Conservation (phyloP, 1,140 invertebrate species). For the Micrasema longulum region DNA sequence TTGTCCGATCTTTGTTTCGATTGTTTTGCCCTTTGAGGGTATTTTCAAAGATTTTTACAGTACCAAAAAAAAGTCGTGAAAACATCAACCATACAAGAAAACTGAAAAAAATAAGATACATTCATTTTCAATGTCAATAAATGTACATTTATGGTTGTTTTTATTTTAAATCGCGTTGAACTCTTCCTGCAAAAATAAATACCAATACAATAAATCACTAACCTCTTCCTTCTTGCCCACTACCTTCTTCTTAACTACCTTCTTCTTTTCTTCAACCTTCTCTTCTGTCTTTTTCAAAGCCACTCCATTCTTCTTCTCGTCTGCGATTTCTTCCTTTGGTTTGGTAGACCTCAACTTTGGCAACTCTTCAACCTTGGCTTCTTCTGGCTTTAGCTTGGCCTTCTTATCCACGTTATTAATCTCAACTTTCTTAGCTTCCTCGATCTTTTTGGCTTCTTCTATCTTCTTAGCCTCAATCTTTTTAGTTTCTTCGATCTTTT, state of each 20-base stretch:
- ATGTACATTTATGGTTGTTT: no score
- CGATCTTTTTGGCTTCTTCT: slow-evolving; percentile 59
- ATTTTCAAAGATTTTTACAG: no score
- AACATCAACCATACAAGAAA: no score
- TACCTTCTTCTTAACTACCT: slow-evolving; percentile 65
- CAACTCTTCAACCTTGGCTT: slow-evolving; percentile 66
- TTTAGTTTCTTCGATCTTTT: slow-evolving; percentile 60
- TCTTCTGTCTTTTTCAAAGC: slow-evolving; percentile 59
- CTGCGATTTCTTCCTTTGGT: slow-evolving; percentile 66
- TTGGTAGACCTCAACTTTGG: slow-evolving; percentile 68
- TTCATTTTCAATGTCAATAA: no score
- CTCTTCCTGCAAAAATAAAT: no score
- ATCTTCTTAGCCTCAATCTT: slow-evolving; percentile 59
- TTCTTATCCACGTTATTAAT: slow-evolving; percentile 52
- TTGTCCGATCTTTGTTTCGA: no score
- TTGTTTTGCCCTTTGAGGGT: no score
- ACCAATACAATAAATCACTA: slow-evolving; percentile 55
- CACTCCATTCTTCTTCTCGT: slow-evolving; percentile 61
- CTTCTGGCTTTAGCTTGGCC: slow-evolving; percentile 61
- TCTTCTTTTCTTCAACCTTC: slow-evolving; percentile 62
- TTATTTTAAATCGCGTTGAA: no score
- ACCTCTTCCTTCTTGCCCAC: slow-evolving; percentile 64
- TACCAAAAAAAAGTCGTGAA: no score
- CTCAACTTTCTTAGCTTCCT: slow-evolving; percentile 56
- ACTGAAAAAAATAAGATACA: no score